Evolutionary conservation across 2,797 vertebrate species (phyloP), one percentile per base, ranked within the genome.

Genomic region (Eupleurogrammus muticus): DNA sequence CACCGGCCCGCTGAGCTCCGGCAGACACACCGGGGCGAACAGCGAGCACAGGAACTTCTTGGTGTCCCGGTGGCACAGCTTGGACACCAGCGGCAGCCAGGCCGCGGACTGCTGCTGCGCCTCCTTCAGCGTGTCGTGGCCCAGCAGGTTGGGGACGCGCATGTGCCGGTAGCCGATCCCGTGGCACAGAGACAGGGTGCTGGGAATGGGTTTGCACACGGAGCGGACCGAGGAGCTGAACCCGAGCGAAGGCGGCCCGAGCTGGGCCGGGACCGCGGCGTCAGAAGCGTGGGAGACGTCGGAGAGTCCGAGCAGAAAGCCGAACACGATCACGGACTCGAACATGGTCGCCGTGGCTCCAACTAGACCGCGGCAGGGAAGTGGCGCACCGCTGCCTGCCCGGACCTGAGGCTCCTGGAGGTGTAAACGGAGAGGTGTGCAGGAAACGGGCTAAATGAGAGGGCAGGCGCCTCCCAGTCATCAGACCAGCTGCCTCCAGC

Each of bases 1-100:
- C 1, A 96, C 79, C 1, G 94, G 87, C 19, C 85, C 89, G 65
- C 84, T 49, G 69, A 95, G 74, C 69, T 95, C 94, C 50, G 90
- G 88, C 16, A 95, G 71, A 50, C 95, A 96, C 67, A 95, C 94
- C 13, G 95, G 95, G 2, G 94, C 93, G 28, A 95, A 95, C 16
- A 95, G 92, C 7, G 95, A 94, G 87, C 95, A 96, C 62, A 96
- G 87, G 78, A 95, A 95, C 89, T 92, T 95, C 79, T 92, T 93
- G 52, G 94, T 94, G 84, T 96, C 94, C 14, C 65, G 67, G 85
- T 95, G 95, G 80, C 95, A 95, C 59, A 87, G 90, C 68, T 95
- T 96, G 77, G 87, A 90, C 69, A 96, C 36, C 20, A 96, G 92
- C 0, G 95, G 94, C 72, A 94, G 88, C 95, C 95, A 96, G 61